phyloP scores from a whole-genome alignment of 2,113 vertebrate species.

The Riparia riparia region DNA sequence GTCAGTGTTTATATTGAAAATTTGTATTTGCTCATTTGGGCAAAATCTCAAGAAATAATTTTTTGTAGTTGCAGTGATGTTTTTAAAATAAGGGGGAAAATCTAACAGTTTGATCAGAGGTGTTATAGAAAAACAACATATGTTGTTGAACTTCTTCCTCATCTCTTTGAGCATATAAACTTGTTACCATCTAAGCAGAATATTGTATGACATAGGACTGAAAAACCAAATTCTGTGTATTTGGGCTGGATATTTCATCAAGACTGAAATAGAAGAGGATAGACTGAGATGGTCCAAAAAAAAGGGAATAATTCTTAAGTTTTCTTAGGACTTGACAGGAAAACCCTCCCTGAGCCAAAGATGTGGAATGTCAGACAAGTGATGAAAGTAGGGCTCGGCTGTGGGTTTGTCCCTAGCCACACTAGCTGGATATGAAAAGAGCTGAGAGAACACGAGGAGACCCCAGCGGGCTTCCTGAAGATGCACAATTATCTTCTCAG shows the following conservation, averaged over 20 bases:
- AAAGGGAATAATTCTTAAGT: accelerated
- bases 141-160: background rate
- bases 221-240: background rate
- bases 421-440: background rate
- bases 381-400: background rate
- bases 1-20: background rate
- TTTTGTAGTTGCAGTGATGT: background rate
- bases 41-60: background rate
- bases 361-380: background rate
- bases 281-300: background rate
- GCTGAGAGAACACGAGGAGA: background rate
- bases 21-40: background rate
- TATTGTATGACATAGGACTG: background rate
- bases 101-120: background rate
- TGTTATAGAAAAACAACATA: accelerated
- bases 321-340: background rate
- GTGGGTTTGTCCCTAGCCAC: background rate
- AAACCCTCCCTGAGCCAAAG: background rate
- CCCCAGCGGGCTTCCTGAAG: background rate
- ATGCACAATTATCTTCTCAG: background rate
- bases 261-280: background rate
- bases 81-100: background rate
- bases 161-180: background rate
- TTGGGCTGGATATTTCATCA: background rate
- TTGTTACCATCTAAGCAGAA: background rate